phyloP scores from a whole-genome alignment of 2,797 vertebrate species.

The Sebastes matsubarae region DNA sequence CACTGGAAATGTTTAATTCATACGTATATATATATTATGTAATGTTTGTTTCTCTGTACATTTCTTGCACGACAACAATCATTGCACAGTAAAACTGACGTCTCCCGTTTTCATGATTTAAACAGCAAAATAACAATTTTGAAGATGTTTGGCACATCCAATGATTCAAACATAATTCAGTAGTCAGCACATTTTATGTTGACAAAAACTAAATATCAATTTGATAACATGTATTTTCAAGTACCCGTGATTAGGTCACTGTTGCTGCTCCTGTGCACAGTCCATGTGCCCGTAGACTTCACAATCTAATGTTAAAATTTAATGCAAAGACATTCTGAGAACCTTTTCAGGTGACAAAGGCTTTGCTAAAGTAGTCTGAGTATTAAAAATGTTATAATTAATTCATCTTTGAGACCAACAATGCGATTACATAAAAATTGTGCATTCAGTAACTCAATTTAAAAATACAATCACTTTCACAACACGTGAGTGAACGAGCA shows the following conservation, averaged over 20 bases:
- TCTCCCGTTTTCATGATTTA: background rate
- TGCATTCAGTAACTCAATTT: slow-evolving; percentile 31
- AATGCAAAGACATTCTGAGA: background rate
- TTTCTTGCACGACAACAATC: background rate
- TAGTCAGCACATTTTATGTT: background rate
- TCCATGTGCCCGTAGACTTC: background rate
- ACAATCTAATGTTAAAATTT: background rate
- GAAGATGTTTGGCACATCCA: background rate
- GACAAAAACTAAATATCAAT: background rate
- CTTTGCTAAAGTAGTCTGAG: background rate
- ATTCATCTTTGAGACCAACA: background rate
- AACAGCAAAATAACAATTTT: background rate
- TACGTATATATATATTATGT: background rate
- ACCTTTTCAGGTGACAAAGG: background rate
- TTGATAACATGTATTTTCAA: background rate
- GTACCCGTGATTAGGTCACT: background rate
- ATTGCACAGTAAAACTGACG: background rate
- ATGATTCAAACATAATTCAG: background rate
- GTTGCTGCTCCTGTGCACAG: background rate
- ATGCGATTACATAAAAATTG: background rate
- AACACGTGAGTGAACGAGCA: background rate
- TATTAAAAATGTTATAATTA: background rate
- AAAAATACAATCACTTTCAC: background rate
- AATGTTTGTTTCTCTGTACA: background rate
- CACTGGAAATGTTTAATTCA: background rate